A percentile compares a stretch with the other conserved stretches of the same genome.
These are phyloP conservation scores for Mactra quadrangularis DNA, from an alignment of 1,140 invertebrate species.

Conservation along the genomic window DNA sequence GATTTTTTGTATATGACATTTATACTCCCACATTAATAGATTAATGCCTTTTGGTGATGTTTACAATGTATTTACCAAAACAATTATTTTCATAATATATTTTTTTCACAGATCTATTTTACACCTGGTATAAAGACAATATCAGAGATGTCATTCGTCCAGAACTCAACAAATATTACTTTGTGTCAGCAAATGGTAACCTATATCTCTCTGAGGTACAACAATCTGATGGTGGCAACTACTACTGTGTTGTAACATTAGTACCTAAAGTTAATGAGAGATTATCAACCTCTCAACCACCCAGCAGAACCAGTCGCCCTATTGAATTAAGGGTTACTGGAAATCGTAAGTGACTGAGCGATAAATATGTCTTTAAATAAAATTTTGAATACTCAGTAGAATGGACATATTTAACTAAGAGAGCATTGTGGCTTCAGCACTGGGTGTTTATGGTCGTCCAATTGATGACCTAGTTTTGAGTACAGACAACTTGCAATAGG, in stretches of 20 bases:
- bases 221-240: slow-evolving; percentile 25
- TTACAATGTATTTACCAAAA: no score
- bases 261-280: slow-evolving; percentile 8
- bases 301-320: slow-evolving; percentile 37
- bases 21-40: no score
- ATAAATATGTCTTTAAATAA: neutral
- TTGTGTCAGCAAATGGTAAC: slow-evolving; percentile 51
- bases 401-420: neutral
- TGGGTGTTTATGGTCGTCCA: no score
- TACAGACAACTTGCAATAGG: no score
- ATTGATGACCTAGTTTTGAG: no score
- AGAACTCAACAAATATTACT: slow-evolving; percentile 54
- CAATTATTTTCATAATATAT: no score
- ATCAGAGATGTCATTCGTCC: slow-evolving; percentile 40
- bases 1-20: no score
- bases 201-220: slow-evolving; percentile 56
- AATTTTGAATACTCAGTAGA: neutral
- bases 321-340: slow-evolving; percentile 42
- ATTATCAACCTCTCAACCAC: slow-evolving; percentile 22
- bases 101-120: slow-evolving; percentile 37
- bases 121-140: slow-evolving; percentile 50
- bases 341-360: slow-evolving; percentile 10
- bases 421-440: no score
- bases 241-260: slow-evolving; percentile 47
- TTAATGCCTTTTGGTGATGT: no score